Base-by-base conservation (phyloP, 2,797 vertebrate species). In the Simalia tracyae region DNA sequence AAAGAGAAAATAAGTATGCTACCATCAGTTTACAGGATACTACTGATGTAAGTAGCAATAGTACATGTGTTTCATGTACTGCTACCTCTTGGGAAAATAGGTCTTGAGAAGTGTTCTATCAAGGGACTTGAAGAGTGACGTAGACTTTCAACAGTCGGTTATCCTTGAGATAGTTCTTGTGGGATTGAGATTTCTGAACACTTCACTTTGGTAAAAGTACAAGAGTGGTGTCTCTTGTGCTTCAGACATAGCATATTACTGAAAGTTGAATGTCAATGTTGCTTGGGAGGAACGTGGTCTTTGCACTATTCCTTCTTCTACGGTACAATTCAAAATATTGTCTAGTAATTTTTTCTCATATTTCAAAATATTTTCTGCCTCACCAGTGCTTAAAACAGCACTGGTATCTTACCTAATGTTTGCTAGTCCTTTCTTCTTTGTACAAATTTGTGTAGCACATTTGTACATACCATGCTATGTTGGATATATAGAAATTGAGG, bases 191-290 rank as follows among this genome's bases (percentile, higher is more conserved):
- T 42, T 72, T 91, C 84, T 72, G 36, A 22, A 42, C 2, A 87
- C 17, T 36, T 91, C 86, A 14, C 42, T 86, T 68, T 42, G 19
- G 54, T 22, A 68, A 15, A 66, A 66, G 57, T 68, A 28, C 46
- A 66, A 17, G n/a, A 24, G 0, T 57, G 7, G 12, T 63, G 17
- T 50, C 28, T 90, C 46, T 85, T n/a, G 8, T 64, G 1, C 46
- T 54, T 85, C 63, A 64, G 19, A 31, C 68, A 36, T 15, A 15
- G 50, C 81, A 84, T 93, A 84, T 60, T 88, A 17, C 60, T 92
- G 5, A 93, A 92, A 88, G 31, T 3, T 85, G 91, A 88, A n/a
- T 92, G 94, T 97, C 87, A 89, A 91, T 88, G 8, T 64, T 50
- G 2, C 92, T 93, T 94, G 61, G 0, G 0, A 36, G 95, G 94